Percentiles rank a stretch among this genome's conserved stretches.
Conservation (phyloP, 2,888 invertebrate genomes). For the Drosophila vallismaia region DNA sequence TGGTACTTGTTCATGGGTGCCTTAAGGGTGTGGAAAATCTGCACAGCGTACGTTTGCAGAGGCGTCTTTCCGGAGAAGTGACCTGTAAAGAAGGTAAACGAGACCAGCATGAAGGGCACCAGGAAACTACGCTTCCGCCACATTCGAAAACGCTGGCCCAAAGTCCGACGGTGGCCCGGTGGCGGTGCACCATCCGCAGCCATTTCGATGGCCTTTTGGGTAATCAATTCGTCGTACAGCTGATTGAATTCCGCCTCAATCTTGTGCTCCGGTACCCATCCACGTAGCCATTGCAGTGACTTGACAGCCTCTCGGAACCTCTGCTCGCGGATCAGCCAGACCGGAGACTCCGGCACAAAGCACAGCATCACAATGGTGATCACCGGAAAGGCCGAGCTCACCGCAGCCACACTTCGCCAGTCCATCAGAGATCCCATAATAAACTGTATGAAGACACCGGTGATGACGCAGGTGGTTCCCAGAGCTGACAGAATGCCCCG, state of each 20-base stretch:
- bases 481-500: constrained; percentile 88
- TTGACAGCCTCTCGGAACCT: constrained; percentile 88
- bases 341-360: constrained; percentile 92
- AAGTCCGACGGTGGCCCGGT: constrained; percentile 40
- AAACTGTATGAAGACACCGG: constrained; percentile 91
- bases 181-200: constrained; percentile 61
- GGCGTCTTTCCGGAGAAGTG: constrained; percentile 91
- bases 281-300: constrained; percentile 91
- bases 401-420: constrained; percentile 89
- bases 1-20: constrained; percentile 91
- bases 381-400: constrained; percentile 88
- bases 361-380: constrained; percentile 87
- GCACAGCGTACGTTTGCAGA: constrained; percentile 90
- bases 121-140: constrained; percentile 87
- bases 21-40: constrained; percentile 89
- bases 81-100: constrained; percentile 88
- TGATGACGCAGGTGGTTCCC: constrained; percentile 90
- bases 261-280: constrained; percentile 88
- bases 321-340: constrained; percentile 90
- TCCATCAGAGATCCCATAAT: constrained; percentile 88
- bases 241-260: constrained; percentile 85
- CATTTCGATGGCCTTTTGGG: constrained; percentile 76
- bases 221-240: constrained; percentile 81
- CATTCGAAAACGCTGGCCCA: constrained; percentile 78
- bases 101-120: constrained; percentile 88